Percentiles rank a stretch among this genome's conserved stretches.
phyloP scores from a whole-genome alignment of 2,113 vertebrate species.

The Bos indicus region DNA sequence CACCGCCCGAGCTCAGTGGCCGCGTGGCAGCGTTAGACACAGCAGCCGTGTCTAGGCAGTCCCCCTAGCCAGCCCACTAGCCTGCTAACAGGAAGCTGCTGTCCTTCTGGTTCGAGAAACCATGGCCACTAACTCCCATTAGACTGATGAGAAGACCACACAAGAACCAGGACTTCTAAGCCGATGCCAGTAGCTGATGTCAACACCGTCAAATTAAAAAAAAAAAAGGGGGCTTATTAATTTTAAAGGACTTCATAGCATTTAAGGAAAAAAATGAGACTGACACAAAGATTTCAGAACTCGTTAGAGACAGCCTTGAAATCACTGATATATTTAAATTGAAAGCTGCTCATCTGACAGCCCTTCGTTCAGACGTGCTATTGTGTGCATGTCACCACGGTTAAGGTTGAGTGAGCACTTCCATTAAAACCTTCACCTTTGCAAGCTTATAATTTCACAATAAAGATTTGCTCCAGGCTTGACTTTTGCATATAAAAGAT shows the following conservation, averaged over 20 bases:
- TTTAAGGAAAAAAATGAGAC: constrained; percentile 39
- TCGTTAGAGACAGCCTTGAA: constrained; percentile 20
- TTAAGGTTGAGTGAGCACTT: background rate
- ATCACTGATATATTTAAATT: constrained; percentile 29
- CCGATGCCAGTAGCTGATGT: background rate
- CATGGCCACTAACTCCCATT: background rate
- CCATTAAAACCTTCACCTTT: background rate
- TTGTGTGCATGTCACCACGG: background rate
- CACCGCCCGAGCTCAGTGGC: rapidly evolving
- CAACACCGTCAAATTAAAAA: background rate
- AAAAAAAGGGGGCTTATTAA: background rate
- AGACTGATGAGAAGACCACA: background rate
- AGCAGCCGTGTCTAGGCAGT: background rate
- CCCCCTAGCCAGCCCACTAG: background rate
- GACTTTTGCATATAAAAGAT: constrained; percentile 6
- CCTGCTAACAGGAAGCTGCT: background rate
- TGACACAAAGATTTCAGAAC: constrained; percentile 48
- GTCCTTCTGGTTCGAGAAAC: background rate
- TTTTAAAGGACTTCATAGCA: constrained; percentile 36
- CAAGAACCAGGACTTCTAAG: background rate
- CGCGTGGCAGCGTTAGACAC: rapidly evolving
- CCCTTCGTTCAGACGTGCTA: background rate
- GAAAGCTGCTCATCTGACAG: constrained; percentile 27
- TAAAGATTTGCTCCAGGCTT: background rate
- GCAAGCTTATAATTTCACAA: background rate